Percentiles rank a stretch among this genome's conserved stretches.
Conservation (phyloP, 1,140 invertebrate species). For the Dinoponera quadriceps region DNA sequence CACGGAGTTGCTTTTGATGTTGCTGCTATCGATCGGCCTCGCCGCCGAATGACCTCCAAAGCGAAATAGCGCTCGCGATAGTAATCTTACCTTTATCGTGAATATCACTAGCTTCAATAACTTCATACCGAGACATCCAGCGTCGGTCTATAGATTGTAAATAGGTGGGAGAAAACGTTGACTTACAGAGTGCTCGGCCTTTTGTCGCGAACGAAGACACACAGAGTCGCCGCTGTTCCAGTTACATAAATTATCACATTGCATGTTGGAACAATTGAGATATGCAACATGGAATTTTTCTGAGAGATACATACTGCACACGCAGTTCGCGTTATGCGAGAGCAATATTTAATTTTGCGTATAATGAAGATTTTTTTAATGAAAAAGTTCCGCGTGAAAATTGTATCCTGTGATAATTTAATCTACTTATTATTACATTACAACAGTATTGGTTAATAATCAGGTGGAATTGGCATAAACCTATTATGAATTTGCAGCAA, state of each 20-base stretch:
- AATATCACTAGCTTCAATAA: constrained; percentile 49
- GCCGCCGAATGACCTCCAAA: constrained; percentile 27
- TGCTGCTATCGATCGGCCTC: constrained; percentile 62
- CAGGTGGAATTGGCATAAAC: neutral
- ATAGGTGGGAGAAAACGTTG: neutral
- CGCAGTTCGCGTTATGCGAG: too few relatives aligned
- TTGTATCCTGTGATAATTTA: too few relatives aligned
- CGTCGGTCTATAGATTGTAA: neutral
- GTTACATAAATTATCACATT: neutral
- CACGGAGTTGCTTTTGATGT: constrained; percentile 63
- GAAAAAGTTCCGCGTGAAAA: too few relatives aligned
- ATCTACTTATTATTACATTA: too few relatives aligned
- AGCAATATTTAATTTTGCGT: too few relatives aligned
- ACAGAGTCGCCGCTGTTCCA: neutral
- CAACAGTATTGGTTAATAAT: too few relatives aligned
- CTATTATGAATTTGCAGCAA: neutral
- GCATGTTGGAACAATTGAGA: too few relatives aligned
- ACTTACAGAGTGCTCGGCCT: neutral
- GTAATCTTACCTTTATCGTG: constrained; percentile 32
- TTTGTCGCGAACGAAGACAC: neutral
- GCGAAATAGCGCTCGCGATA: constrained; percentile 61
- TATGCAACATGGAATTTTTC: too few relatives aligned
- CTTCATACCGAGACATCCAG: constrained; percentile 14
- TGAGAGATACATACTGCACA: too few relatives aligned
- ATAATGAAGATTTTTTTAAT: too few relatives aligned